Evolutionary conservation across 2,888 invertebrate species (phyloP).

Genomic region (Teinopalpus imperialis): DNA sequence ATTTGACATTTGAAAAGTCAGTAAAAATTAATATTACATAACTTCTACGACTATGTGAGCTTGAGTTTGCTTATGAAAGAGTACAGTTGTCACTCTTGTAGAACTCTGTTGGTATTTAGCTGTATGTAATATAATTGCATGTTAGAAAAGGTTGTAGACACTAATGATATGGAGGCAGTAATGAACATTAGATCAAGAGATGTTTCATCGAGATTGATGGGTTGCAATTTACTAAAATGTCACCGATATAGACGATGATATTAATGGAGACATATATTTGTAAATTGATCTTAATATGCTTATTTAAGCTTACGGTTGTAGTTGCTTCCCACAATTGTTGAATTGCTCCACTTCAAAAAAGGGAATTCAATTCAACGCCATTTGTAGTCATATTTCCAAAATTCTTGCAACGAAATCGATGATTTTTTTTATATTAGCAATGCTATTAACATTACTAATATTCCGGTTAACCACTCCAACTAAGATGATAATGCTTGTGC

Average conservation of each 20-base stretch:
- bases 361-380: no score
- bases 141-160: constrained; percentile 54
- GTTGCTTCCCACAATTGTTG: no score
- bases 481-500: no score
- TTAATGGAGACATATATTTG: no score
- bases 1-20: constrained; percentile 69
- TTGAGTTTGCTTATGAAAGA: constrained; percentile 48
- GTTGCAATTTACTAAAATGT: constrained; percentile 35
- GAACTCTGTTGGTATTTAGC: constrained; percentile 51
- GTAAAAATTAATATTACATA: constrained; percentile 56
- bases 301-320: no score
- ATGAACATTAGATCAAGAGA: constrained; percentile 47
- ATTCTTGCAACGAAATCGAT: no score
- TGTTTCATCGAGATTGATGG: constrained; percentile 36
- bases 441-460: no score
- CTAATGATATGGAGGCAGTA: constrained; percentile 43
- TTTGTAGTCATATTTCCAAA: no score
- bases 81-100: constrained; percentile 51
- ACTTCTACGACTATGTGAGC: constrained; percentile 39
- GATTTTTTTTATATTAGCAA: no score
- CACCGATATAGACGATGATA: constrained; percentile 16
- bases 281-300: no score
- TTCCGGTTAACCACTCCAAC: no score
- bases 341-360: no score
- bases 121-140: constrained; percentile 54